Conservation (phyloP, 1,140 invertebrate species). For the Lordiphosa mommai region DNA sequence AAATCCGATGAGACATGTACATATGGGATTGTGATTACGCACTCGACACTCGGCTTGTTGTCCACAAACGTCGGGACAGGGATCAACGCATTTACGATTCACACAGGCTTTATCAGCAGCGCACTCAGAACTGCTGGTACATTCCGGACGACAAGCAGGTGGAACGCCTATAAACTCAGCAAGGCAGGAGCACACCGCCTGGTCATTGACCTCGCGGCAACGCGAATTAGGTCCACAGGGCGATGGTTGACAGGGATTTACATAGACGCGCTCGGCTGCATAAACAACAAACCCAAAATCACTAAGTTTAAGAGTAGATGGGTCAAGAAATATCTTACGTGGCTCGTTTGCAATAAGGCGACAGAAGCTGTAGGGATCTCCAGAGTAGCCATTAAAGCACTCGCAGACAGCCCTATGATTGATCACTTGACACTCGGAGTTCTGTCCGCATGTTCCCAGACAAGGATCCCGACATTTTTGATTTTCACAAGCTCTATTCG, state of each 20-base stretch:
- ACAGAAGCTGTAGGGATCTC: conserved; percentile 85
- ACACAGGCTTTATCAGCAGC: conserved; percentile 86
- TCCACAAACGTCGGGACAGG: conserved; percentile 89
- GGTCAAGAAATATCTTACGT: conserved; percentile 80
- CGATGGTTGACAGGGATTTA: conserved; percentile 86
- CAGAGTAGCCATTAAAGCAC: conserved; percentile 84
- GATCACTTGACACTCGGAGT: conserved; percentile 85
- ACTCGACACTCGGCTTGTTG: conserved; percentile 88
- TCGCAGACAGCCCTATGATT: conserved; percentile 88
- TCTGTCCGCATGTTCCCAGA: conserved; percentile 86
- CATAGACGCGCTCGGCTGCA: conserved; percentile 59
- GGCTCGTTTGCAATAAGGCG: conserved; percentile 80
- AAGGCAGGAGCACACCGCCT: conserved; percentile 88
- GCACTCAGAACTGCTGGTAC: conserved; percentile 88
- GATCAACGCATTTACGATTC: conserved; percentile 90
- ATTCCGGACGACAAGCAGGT: conserved; percentile 88
- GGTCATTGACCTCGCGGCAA: conserved; percentile 82
- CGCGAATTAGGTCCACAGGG: conserved; percentile 86
- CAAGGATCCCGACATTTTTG: conserved; percentile 90
- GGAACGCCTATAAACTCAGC: conserved; percentile 88
- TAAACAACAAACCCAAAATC: conserved; percentile 20
- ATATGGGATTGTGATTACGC: conserved; percentile 88
- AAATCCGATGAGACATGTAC: conserved; percentile 86
- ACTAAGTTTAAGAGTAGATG: not conserved
- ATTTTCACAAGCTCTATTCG: conserved; percentile 86